phyloP scores from a whole-genome alignment of 2,113 vertebrate genomes.

The Sylvilagus bachmani region DNA sequence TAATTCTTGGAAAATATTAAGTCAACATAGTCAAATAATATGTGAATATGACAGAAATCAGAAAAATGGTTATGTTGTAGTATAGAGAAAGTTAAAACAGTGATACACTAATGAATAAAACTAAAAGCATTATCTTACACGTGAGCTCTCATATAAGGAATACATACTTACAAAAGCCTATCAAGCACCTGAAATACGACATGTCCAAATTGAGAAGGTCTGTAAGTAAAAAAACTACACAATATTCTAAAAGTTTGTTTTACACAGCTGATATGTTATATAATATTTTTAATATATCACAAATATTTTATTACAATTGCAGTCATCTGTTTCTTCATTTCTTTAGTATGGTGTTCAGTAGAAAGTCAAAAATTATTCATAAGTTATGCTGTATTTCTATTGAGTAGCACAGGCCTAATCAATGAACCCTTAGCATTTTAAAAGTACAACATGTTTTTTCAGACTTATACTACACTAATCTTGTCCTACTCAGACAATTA shows the following conservation, averaged over 20 bases:
- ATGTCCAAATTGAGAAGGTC: not conserved
- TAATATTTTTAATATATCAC: not conserved
- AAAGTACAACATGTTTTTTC: not conserved
- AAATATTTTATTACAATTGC: not conserved
- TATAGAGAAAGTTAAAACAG: not conserved
- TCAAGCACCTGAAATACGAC: not conserved
- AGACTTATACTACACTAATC: not conserved
- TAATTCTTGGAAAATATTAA: not conserved
- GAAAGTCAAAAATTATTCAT: not conserved
- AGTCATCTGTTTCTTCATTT: not conserved
- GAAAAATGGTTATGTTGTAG: not conserved
- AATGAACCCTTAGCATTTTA: not conserved
- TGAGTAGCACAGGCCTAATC: not conserved
- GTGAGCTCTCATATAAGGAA: not conserved
- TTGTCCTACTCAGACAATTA: not conserved
- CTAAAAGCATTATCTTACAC: not conserved
- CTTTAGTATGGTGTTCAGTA: not conserved
- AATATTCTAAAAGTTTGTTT: not conserved
- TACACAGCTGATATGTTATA: not conserved
- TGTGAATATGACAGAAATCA: not conserved
- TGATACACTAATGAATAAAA: not conserved
- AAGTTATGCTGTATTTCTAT: not conserved
- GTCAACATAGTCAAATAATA: not conserved
- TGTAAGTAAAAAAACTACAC: not conserved
- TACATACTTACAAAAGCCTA: not conserved